phyloP scores from a whole-genome alignment of 92 coral and sea anemone genomes.

The Epizoanthus ramosus region DNA sequence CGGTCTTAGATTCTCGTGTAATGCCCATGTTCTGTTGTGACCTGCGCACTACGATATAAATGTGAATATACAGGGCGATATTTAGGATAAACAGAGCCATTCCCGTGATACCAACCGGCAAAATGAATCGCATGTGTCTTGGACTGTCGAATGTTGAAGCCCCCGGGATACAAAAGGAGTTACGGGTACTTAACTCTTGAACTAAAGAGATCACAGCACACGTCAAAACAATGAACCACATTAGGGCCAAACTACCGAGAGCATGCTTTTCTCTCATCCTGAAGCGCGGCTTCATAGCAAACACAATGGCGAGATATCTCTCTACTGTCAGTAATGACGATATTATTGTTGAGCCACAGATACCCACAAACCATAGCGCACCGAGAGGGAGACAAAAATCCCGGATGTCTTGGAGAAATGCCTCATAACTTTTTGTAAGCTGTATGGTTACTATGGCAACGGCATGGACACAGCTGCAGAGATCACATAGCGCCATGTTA shows the following conservation, averaged over 20 bases:
- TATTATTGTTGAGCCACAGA: conserved; percentile 53
- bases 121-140: conserved; percentile 59
- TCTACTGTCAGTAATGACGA: conserved; percentile 69
- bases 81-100: conserved; percentile 53
- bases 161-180: conserved; percentile 80
- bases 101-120: conserved; percentile 59
- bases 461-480: conserved; percentile 21
- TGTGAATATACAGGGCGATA: conserved; percentile 64
- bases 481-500: conserved; percentile 30
- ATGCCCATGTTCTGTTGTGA: conserved; percentile 74
- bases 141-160: conserved; percentile 69
- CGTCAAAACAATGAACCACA: conserved; percentile 53
- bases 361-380: conserved; percentile 71
- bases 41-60: conserved; percentile 61
- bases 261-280: conserved; percentile 45
- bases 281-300: conserved; percentile 70
- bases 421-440: conserved; percentile 33
- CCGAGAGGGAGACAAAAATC: conserved; percentile 67
- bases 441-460: conserved; percentile 2
- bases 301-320: conserved; percentile 69
- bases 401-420: conserved; percentile 22
- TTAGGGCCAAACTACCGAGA: conserved; percentile 11
- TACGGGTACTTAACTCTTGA: conserved; percentile 65
- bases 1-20: conserved; percentile 71
- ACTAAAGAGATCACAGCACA: conserved; percentile 63